Percentiles rank a stretch among this genome's conserved stretches.
These are phyloP conservation scores for Dendrolimus punctatus DNA, from an alignment of 1,140 invertebrate species.

Conservation along the genomic window DNA sequence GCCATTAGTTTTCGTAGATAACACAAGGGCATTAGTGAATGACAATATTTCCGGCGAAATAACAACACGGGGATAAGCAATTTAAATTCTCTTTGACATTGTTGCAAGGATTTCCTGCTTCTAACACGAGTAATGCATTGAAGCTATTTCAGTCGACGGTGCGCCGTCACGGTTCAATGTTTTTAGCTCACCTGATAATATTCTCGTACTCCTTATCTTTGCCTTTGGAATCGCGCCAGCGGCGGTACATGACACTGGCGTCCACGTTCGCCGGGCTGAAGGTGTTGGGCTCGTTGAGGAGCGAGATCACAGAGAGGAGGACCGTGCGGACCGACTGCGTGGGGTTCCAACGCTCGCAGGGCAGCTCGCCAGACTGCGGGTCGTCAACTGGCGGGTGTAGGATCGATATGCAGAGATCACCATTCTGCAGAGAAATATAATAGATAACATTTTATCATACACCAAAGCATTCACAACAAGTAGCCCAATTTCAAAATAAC, in stretches of 20 bases:
- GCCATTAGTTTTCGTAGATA: too few relatives aligned
- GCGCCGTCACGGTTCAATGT: not conserved
- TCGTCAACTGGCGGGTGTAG: conserved; percentile 99
- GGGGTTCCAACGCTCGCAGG: conserved; percentile 99
- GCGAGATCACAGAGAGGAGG: conserved; percentile 97
- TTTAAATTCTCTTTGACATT: too few relatives aligned
- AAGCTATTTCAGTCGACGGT: not conserved
- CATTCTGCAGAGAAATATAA: conserved; percentile 82
- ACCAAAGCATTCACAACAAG: too few relatives aligned
- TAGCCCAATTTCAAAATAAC: too few relatives aligned
- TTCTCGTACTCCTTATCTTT: conserved; percentile 99
- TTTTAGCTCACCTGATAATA: conserved; percentile 89
- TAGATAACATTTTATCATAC: not conserved
- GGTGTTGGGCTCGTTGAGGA: conserved; percentile 99
- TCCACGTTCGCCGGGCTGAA: conserved; percentile 99
- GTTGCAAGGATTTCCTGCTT: too few relatives aligned
- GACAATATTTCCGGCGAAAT: too few relatives aligned
- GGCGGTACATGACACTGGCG: conserved; percentile 99
- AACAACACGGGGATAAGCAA: too few relatives aligned
- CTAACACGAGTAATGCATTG: not conserved
- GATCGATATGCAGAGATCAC: conserved; percentile 99
- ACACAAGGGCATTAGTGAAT: too few relatives aligned
- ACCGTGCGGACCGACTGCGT: conserved; percentile 99
- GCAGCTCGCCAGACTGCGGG: conserved; percentile 97
- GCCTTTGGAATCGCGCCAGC: conserved; percentile 98